phyloP scores from a whole-genome alignment of 2,888 invertebrate genomes.

The Netelia melanura region DNA sequence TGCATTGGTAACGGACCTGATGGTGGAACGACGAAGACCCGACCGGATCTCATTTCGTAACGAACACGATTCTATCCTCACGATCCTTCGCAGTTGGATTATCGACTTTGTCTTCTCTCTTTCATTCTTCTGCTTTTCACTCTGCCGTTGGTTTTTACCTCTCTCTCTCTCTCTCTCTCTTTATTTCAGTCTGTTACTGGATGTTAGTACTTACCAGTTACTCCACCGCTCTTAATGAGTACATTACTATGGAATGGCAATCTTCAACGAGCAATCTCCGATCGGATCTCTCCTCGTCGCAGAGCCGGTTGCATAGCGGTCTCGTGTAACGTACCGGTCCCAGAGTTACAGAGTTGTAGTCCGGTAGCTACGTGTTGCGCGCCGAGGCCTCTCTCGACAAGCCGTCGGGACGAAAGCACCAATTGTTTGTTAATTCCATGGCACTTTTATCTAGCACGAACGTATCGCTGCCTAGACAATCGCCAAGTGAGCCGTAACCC shows the following conservation, averaged over 20 bases:
- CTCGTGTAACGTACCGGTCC: conserved; percentile 10
- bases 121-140: conserved; percentile 18
- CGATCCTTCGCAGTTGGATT: conserved; percentile 36
- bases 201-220: conserved; percentile 38
- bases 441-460: neutral
- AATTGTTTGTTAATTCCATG: conserved; percentile 51
- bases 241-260: conserved; percentile 63
- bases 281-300: conserved; percentile 48
- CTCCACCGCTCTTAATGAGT: conserved; percentile 61
- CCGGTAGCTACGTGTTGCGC: neutral
- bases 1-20: conserved; percentile 43
- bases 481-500: conserved; percentile 1
- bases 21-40: conserved; percentile 47
- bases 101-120: conserved; percentile 35
- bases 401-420: conserved; percentile 40
- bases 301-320: conserved; percentile 5
- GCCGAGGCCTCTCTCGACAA: neutral
- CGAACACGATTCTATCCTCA: conserved; percentile 58
- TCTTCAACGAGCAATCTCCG: conserved; percentile 59
- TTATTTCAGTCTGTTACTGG: neutral
- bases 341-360: neutral
- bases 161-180: no score
- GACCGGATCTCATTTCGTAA: conserved; percentile 65
- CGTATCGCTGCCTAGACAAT: neutral
- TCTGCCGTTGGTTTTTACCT: neutral